A percentile compares a stretch with the other conserved stretches of the same genome.
Conservation (phyloP, 2,113 vertebrate species). For the Prunella himalayana region DNA sequence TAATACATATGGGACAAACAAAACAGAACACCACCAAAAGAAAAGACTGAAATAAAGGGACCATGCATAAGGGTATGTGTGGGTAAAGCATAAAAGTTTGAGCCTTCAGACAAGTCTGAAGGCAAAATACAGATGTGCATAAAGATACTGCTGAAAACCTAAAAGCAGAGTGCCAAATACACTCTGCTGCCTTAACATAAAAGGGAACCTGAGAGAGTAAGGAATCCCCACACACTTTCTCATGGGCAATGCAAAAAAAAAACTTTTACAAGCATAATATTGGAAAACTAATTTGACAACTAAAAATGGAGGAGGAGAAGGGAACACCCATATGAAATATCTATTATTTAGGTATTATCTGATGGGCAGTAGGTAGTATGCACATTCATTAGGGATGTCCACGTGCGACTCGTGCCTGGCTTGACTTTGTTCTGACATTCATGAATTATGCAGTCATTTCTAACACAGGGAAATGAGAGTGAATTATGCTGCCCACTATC, state of each 20-base stretch:
- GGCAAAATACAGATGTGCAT: background rate
- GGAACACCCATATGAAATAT: background rate
- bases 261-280: background rate
- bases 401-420: slow-evolving; percentile 41
- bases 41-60: background rate
- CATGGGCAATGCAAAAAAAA: background rate
- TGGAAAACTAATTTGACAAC: background rate
- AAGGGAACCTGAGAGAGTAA: background rate
- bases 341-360: background rate
- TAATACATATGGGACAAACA: fast-evolving
- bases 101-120: background rate
- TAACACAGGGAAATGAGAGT: slow-evolving; percentile 61
- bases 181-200: background rate
- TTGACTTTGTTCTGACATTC: slow-evolving; percentile 76
- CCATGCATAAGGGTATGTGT: fast-evolving
- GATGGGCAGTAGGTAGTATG: background rate
- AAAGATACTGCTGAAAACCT: background rate
- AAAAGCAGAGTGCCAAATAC: background rate
- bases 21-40: background rate
- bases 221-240: background rate
- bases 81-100: background rate
- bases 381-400: slow-evolving; percentile 55
- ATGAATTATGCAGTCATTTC: slow-evolving; percentile 73
- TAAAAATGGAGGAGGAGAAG: background rate
- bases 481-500: slow-evolving; percentile 69